Percentiles rank a stretch among this genome's conserved stretches.
Evolutionary conservation across 2,888 invertebrate species (phyloP).

Genomic region (Meliscaeva auricollis): DNA sequence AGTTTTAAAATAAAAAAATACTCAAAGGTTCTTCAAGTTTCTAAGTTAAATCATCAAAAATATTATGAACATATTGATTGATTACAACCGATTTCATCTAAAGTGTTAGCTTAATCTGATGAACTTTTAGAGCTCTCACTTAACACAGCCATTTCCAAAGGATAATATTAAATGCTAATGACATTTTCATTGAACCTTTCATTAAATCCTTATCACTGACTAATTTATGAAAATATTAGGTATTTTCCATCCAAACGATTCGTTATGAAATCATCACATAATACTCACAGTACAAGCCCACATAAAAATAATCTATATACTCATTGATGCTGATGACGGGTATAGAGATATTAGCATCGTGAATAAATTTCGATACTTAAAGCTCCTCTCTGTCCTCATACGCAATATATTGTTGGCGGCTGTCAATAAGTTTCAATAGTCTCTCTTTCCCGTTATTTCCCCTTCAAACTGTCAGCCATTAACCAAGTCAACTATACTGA

Average conservation of each 20-base stretch:
- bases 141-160: too few species aligned
- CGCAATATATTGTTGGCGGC: neutral
- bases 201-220: slow-evolving; percentile 40
- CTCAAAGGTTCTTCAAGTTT: too few species aligned
- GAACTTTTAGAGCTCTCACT: too few species aligned
- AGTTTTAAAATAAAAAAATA: too few species aligned
- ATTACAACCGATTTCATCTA: too few species aligned
- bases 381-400: neutral
- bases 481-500: slow-evolving; percentile 23
- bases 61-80: too few species aligned
- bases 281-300: neutral
- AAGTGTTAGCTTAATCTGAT: too few species aligned
- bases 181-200: too few species aligned
- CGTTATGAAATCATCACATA: slow-evolving; percentile 36
- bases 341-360: neutral
- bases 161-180: too few species aligned
- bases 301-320: slow-evolving; percentile 16
- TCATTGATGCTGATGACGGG: slow-evolving; percentile 34
- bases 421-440: neutral
- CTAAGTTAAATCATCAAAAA: too few species aligned
- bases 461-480: neutral
- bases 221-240: slow-evolving; percentile 57
- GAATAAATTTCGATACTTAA: neutral
- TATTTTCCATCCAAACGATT: neutral
- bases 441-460: neutral